phyloP scores from a whole-genome alignment of 2,888 invertebrate species.

The Epirrita christyi region DNA sequence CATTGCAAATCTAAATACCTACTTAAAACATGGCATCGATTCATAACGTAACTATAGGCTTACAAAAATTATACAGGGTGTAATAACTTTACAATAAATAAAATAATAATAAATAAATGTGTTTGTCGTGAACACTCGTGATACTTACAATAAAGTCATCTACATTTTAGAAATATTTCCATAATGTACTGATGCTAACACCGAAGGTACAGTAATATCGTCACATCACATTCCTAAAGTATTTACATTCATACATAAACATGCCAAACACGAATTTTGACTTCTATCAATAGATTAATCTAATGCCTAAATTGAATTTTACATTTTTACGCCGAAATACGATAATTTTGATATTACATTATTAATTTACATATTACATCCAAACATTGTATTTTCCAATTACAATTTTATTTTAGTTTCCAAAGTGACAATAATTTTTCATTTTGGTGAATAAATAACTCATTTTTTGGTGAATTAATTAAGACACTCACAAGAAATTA shows the following conservation, averaged over 20 bases:
- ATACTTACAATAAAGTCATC: conserved; percentile 40
- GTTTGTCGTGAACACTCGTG: conserved; percentile 59
- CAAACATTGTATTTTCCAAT: conserved; percentile 48
- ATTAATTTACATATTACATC: conserved; percentile 48
- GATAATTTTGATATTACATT: conserved; percentile 65
- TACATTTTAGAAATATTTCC: conserved; percentile 38
- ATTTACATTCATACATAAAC: conserved; percentile 69
- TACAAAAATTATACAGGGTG: conserved; percentile 48
- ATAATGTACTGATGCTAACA: conserved; percentile 63
- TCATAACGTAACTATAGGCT: conserved; percentile 52
- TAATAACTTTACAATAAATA: conserved; percentile 47
- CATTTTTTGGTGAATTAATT: conserved; percentile 32
- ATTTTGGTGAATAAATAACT: background rate
- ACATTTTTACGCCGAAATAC: conserved; percentile 75
- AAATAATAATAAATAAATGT: conserved; percentile 44
- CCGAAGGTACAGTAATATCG: conserved; percentile 71
- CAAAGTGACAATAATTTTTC: conserved; percentile 31
- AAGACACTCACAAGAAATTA: conserved; percentile 50
- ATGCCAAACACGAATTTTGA: conserved; percentile 81
- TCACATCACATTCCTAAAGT: conserved; percentile 79
- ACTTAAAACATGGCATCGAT: conserved; percentile 82
- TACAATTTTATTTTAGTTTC: conserved; percentile 44
- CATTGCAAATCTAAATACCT: conserved; percentile 73
- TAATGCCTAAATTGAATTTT: conserved; percentile 74
- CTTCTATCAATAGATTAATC: conserved; percentile 67